Base-by-base conservation (phyloP, 2,888 invertebrate genomes). In the Spodoptera exigua region DNA sequence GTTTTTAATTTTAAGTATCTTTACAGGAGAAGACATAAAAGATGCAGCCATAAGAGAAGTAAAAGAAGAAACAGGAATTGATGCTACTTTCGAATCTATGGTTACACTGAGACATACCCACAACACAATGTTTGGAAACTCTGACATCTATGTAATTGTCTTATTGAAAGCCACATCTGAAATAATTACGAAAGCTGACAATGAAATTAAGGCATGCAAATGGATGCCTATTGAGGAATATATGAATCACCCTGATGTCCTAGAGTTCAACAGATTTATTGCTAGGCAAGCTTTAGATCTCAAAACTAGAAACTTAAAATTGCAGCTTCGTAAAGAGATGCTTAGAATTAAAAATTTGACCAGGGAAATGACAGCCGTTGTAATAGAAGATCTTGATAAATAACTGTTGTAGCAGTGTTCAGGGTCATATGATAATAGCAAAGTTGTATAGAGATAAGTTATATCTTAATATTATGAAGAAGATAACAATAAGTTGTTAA, bases 11-110 rank as follows among this genome's bases (percentile, higher is more conserved):
- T 44, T 27, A 58, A 37, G 9, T 3, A 37, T 51, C 52, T 57
- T 88, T 91, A 45, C 82, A 97, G 97, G 96, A 56, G 99, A 99
- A 94, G 96, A 98, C 82, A 94, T 99, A 40, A 95, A 95, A 60
- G 96, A 96, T 78, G 98, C 98, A 12, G 98, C 96, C 0, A 95
- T 96, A 52, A 95, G 99, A 70, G 99, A 99, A 93, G 97, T 99
- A 0, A 92, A 95, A 53, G 99, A 99, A 93, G 99, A 99, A 93
- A 99, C 99, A 0, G 97, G 97, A 47, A 95, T 99, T 54, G 90
- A 95, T 71, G 95, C 97, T 0, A 95, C 95, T 78, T 99, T 98
- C 87, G 95, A 96, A 58, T 96, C 97, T 14, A 90, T 99, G 61
- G 88, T 98, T 1, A 95, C 96, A 44, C 94, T 98, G 46, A 95